Percentiles rank a stretch among this genome's conserved stretches.
Conservation (phyloP, 1,140 invertebrate species). For the Telenomus remus region DNA sequence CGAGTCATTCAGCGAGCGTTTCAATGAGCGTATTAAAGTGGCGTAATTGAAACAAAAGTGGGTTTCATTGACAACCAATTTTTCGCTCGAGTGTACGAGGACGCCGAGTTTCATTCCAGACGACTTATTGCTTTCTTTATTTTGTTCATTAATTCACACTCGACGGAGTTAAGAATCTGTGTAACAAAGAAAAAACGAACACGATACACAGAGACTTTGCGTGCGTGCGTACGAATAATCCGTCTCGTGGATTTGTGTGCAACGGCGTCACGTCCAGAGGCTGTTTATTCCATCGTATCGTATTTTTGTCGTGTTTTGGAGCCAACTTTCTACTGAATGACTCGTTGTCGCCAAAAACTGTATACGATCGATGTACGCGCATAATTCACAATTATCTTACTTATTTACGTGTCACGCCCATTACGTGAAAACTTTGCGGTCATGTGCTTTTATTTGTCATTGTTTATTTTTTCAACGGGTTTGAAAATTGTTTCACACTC, state of each 20-base stretch:
- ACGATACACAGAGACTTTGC: slow-evolving; percentile 51
- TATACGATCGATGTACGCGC: slow-evolving; percentile 9
- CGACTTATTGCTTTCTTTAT: slow-evolving; percentile 13
- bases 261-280: slow-evolving; percentile 57
- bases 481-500: too few species aligned
- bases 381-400: slow-evolving; percentile 36
- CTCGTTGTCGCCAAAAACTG: slow-evolving; percentile 21
- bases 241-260: slow-evolving; percentile 62
- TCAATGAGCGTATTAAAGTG: slow-evolving; percentile 9
- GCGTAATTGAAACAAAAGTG: slow-evolving; percentile 17
- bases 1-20: not conserved
- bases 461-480: too few species aligned
- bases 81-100: slow-evolving; percentile 6
- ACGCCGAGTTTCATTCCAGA: slow-evolving; percentile 22
- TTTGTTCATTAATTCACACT: slow-evolving; percentile 19
- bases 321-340: slow-evolving; percentile 38
- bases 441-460: too few species aligned
- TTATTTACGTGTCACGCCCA: not conserved
- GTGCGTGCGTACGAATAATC: slow-evolving; percentile 62
- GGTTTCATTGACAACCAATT: slow-evolving; percentile 16
- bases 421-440: too few species aligned
- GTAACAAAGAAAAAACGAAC: slow-evolving; percentile 43
- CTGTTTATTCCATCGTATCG: slow-evolving; percentile 33
- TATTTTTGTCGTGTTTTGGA: slow-evolving; percentile 33
- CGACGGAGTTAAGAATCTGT: slow-evolving; percentile 27